Percentiles rank a stretch among this genome's conserved stretches.
phyloP scores from a whole-genome alignment of 1,140 invertebrate genomes.

The Gryllus bimaculatus region DNA sequence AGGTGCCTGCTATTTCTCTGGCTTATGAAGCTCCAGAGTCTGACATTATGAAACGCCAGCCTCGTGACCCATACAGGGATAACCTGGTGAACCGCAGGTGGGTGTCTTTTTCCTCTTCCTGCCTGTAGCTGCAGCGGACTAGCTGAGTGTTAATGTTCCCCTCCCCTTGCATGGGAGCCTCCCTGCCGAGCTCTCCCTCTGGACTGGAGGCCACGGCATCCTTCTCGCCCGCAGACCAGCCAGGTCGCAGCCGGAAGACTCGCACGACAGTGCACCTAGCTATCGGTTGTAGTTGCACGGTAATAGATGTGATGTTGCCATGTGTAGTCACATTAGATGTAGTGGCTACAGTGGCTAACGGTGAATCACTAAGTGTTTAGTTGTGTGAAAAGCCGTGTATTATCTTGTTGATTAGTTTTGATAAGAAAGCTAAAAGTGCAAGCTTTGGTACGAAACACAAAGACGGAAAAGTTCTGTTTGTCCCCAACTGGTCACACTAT shows the following conservation, averaged over 20 bases:
- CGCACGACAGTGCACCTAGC: neutral
- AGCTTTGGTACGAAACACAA: neutral
- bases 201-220: neutral
- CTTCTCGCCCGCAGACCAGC: neutral
- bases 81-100: constrained; percentile 92
- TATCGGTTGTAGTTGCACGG: neutral
- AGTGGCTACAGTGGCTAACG: neutral
- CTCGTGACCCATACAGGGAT: constrained; percentile 85
- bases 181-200: neutral
- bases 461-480: no score
- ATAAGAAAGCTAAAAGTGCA: neutral
- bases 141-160: neutral
- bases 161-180: neutral
- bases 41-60: constrained; percentile 95
- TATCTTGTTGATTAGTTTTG: neutral
- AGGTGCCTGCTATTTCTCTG: constrained; percentile 92
- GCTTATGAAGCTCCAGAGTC: constrained; percentile 93
- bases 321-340: neutral
- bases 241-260: constrained; percentile 8
- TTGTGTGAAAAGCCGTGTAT: neutral
- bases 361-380: neutral
- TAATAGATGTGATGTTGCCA: constrained; percentile 1
- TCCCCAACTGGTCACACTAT: no score
- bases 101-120: constrained; percentile 21
- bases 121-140: constrained; percentile 12